These are phyloP conservation scores for Eurytoma californica DNA, from an alignment of 2,888 invertebrate genomes.

Conservation along the genomic window DNA sequence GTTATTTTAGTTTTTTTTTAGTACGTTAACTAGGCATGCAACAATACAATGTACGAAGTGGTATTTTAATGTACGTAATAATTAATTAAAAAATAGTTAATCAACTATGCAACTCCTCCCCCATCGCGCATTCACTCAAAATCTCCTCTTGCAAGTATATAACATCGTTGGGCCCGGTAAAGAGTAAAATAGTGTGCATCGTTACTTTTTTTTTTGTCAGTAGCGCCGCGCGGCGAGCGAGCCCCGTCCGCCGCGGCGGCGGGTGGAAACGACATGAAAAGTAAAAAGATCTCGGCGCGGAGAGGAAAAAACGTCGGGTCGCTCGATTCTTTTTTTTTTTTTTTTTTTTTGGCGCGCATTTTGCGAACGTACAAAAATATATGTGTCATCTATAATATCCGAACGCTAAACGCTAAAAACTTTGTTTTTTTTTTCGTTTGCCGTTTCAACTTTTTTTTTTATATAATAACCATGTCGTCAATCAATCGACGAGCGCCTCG, in stretches of 20 bases:
- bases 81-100: conserved; percentile 68
- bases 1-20: conserved; percentile 37
- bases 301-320: conserved; percentile 55
- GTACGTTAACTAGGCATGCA: conserved; percentile 73
- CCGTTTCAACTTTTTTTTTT: conserved; percentile 32
- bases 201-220: conserved; percentile 35
- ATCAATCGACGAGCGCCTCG: conserved; percentile 63
- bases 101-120: conserved; percentile 60
- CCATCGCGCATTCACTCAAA: conserved; percentile 25
- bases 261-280: conserved; percentile 5
- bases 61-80: conserved; percentile 56
- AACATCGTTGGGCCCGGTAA: conserved; percentile 74
- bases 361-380: conserved; percentile 75
- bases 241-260: background rate
- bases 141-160: conserved; percentile 57
- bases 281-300: conserved; percentile 46
- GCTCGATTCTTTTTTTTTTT: conserved; percentile 53
- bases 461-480: conserved; percentile 59
- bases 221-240: background rate
- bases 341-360: conserved; percentile 50
- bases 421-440: conserved; percentile 61
- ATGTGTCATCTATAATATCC: conserved; percentile 71
- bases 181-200: conserved; percentile 66
- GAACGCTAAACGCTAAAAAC: conserved; percentile 73
- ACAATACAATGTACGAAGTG: conserved; percentile 69